These are phyloP conservation scores for Agrotis ipsilon DNA, from an alignment of 2,888 invertebrate species.

Conservation along the genomic window DNA sequence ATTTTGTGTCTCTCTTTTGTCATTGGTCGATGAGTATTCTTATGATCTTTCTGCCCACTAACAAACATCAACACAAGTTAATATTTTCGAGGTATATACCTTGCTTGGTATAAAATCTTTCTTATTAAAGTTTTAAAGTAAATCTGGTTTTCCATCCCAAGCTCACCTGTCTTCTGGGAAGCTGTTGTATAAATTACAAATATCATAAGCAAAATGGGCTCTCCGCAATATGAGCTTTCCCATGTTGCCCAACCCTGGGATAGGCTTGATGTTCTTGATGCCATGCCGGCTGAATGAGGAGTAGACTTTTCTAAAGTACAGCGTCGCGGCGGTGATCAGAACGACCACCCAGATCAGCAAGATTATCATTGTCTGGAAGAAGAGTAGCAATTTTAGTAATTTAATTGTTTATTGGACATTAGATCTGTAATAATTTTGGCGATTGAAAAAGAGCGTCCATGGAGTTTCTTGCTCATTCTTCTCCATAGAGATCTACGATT, in stretches of 20 bases:
- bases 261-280: constrained; percentile 65
- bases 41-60: no score
- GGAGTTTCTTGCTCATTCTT: no score
- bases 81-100: no score
- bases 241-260: constrained; percentile 75
- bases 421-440: no score
- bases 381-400: neutral
- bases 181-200: constrained; percentile 64
- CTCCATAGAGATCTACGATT: no score
- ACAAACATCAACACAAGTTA: no score
- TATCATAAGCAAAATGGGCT: constrained; percentile 62
- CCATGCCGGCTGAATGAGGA: constrained; percentile 69
- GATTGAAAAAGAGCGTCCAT: no score
- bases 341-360: constrained; percentile 67
- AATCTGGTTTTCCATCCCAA: neutral
- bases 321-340: constrained; percentile 55
- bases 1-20: no score
- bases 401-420: neutral
- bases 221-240: constrained; percentile 41
- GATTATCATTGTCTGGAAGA: constrained; percentile 65
- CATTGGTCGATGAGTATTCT: no score
- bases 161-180: constrained; percentile 74
- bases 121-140: no score
- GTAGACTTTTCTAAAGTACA: constrained; percentile 68
- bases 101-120: no score